These are phyloP conservation scores for Ptychodera flava DNA, from an alignment of 35 echinoderm and acorn worm species.

Conservation along the genomic window DNA sequence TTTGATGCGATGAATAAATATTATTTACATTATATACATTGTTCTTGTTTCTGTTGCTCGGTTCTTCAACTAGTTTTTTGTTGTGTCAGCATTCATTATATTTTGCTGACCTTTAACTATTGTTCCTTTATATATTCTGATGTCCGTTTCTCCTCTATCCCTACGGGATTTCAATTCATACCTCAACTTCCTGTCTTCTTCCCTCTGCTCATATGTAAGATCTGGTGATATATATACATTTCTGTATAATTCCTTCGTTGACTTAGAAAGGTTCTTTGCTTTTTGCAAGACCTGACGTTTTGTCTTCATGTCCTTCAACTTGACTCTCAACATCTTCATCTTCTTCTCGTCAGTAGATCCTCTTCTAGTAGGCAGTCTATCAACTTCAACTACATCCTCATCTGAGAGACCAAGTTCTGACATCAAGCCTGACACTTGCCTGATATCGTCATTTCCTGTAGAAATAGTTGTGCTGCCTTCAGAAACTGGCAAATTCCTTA, in stretches of 20 bases:
- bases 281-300: not conserved
- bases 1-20: not conserved
- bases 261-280: constrained; percentile 13
- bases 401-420: constrained; percentile 8
- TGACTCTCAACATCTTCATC: constrained; percentile 7
- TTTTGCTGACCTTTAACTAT: constrained; percentile 8
- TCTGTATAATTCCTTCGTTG: too few relatives aligned
- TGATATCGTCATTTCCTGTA: not conserved
- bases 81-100: not conserved
- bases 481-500: constrained; percentile 10
- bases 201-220: constrained; percentile 42
- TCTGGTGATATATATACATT: constrained; percentile 17
- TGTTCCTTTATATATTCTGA: constrained; percentile 39
- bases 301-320: not conserved
- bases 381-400: not conserved
- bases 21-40: not conserved
- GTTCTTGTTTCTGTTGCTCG: not conserved
- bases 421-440: too few relatives aligned
- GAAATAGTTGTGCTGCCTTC: too few relatives aligned
- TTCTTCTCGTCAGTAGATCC: constrained; percentile 9
- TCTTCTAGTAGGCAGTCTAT: not conserved
- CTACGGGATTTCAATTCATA: constrained; percentile 40
- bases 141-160: constrained; percentile 37
- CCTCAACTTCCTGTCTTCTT: constrained; percentile 17
- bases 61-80: not conserved